phyloP scores from a whole-genome alignment of 2,113 vertebrate species.

The Poeciliopsis turrubarensis region DNA sequence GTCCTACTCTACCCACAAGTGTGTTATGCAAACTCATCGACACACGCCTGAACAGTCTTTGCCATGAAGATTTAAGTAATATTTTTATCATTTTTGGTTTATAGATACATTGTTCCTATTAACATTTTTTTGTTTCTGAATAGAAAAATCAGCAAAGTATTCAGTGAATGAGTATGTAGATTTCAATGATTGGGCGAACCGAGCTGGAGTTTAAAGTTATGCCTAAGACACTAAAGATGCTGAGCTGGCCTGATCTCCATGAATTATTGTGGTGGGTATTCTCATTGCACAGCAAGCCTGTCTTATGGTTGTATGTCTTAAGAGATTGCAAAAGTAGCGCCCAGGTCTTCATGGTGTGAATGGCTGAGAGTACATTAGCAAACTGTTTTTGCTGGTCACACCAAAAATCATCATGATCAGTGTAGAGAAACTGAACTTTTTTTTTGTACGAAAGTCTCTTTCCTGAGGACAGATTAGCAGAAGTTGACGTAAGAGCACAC shows the following conservation, averaged over 20 bases:
- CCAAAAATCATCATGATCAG: slow-evolving; percentile 30
- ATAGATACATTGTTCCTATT: too few relatives aligned
- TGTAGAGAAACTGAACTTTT: slow-evolving; percentile 9
- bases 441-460: neutral
- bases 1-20: too few relatives aligned
- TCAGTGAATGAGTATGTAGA: too few relatives aligned
- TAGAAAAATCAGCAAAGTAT: too few relatives aligned
- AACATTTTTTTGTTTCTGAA: too few relatives aligned
- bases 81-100: too few relatives aligned
- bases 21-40: too few relatives aligned
- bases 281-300: neutral
- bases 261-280: neutral
- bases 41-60: too few relatives aligned
- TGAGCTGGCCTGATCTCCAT: neutral
- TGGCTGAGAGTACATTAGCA: slow-evolving; percentile 55
- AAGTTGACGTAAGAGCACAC: slow-evolving; percentile 35
- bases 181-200: too few relatives aligned
- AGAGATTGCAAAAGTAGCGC: slow-evolving; percentile 38
- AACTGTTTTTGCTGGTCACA: slow-evolving; percentile 39
- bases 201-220: too few relatives aligned
- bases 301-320: slow-evolving; percentile 15
- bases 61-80: too few relatives aligned
- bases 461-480: slow-evolving; percentile 25
- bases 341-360: slow-evolving; percentile 52
- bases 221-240: too few relatives aligned